A percentile compares a stretch with the other conserved stretches of the same genome.
phyloP scores from a whole-genome alignment of 2,113 vertebrate species.

The Oreochromis niloticus region DNA sequence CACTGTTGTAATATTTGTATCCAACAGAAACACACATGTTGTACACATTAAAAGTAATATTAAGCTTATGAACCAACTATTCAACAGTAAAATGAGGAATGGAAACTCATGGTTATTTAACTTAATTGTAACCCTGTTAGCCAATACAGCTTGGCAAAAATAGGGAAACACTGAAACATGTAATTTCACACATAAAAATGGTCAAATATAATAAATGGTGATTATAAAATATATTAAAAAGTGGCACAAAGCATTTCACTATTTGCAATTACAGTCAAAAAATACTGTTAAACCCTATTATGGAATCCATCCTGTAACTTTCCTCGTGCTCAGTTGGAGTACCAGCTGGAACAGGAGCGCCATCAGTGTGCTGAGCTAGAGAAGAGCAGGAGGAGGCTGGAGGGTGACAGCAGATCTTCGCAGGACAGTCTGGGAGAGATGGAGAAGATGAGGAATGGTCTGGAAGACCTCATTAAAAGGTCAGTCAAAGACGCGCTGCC shows the following conservation, averaged over 20 bases:
- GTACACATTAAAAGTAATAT: neutral
- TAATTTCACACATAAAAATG: neutral
- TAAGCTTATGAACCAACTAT: neutral
- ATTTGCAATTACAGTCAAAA: neutral
- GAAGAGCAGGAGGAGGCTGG: conserved; percentile 65
- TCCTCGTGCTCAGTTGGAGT: conserved; percentile 59
- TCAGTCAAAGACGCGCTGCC: conserved; percentile 6
- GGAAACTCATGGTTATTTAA: conserved; percentile 12
- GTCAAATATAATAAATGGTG: neutral
- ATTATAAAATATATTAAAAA: neutral
- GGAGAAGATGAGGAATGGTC: conserved; percentile 64
- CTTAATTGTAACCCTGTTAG: conserved; percentile 19
- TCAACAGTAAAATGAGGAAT: conserved; percentile 5
- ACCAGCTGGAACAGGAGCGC: conserved; percentile 67
- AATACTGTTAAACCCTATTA: neutral
- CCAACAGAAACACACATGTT: neutral
- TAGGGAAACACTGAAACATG: neutral
- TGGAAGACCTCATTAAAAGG: conserved; percentile 74
- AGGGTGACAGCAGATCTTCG: conserved; percentile 61
- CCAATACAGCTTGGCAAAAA: conserved; percentile 7
- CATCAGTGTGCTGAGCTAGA: conserved; percentile 62
- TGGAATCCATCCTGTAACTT: neutral
- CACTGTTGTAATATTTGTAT: neutral
- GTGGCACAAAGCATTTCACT: neutral
- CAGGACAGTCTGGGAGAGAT: conserved; percentile 64